A percentile compares a stretch with the other conserved stretches of the same genome.
These are phyloP conservation scores for Erynnis tages DNA, from an alignment of 2,888 invertebrate genomes.

Conservation along the genomic window DNA sequence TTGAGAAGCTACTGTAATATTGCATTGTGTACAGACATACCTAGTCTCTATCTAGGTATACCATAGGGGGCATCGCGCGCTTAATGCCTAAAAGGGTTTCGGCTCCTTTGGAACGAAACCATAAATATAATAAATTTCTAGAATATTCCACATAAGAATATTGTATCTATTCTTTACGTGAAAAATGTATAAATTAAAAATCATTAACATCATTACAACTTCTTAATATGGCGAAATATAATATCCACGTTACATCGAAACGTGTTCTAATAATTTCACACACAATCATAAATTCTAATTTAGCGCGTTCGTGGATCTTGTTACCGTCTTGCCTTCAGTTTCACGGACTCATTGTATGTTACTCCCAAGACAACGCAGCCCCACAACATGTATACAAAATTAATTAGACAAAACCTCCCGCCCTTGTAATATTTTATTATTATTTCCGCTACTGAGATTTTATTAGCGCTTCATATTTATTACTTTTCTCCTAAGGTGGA, in stretches of 20 bases:
- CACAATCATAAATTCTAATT: conserved; percentile 82
- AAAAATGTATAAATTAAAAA: not conserved
- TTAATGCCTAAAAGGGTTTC: too few species aligned
- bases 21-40: too few species aligned
- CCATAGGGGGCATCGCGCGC: too few species aligned
- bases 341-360: conserved; percentile 73
- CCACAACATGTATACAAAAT: conserved; percentile 76
- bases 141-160: too few species aligned
- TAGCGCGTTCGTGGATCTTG: conserved; percentile 73
- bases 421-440: conserved; percentile 79
- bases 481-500: conserved; percentile 70
- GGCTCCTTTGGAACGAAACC: too few species aligned
- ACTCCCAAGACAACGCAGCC: conserved; percentile 77
- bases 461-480: conserved; percentile 76
- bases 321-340: conserved; percentile 66
- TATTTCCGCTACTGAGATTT: conserved; percentile 75
- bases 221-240: conserved; percentile 19
- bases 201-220: conserved; percentile 10
- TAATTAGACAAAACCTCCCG: conserved; percentile 78
- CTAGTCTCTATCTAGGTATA: too few species aligned
- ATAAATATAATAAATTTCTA: too few species aligned
- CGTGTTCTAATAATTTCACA: conserved; percentile 76
- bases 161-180: not conserved
- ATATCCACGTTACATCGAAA: conserved; percentile 49
- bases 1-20: too few species aligned